Evolutionary conservation across 2,888 invertebrate genomes (phyloP).

Genomic region (Balanococcus diminutus): DNA sequence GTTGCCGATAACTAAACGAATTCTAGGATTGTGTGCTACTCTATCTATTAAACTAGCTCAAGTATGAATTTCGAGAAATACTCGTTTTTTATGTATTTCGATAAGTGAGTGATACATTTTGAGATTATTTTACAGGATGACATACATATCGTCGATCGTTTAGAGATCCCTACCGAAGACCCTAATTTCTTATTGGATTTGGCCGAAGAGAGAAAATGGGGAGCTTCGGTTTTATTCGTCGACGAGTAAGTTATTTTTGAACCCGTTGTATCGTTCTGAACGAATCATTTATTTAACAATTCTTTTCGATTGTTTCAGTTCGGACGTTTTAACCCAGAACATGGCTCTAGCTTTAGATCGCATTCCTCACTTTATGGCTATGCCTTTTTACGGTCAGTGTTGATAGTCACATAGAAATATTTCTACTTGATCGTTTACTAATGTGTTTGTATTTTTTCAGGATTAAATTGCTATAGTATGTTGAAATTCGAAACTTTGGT

Average conservation of each 20-base stretch:
- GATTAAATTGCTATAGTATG: conserved; percentile 94
- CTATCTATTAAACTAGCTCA: conserved; percentile 90
- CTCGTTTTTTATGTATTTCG: not conserved
- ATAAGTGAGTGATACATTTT: not conserved
- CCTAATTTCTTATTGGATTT: conserved; percentile 78
- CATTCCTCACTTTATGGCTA: conserved; percentile 85
- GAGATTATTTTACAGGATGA: conserved; percentile 72
- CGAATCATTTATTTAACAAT: not conserved
- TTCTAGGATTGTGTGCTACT: conserved; percentile 80
- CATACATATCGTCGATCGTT: conserved; percentile 83
- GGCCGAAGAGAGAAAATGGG: conserved; percentile 88
- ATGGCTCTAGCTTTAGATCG: conserved; percentile 80
- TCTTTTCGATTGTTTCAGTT: conserved; percentile 65
- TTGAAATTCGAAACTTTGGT: conserved; percentile 93
- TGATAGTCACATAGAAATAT: not conserved
- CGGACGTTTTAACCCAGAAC: conserved; percentile 86
- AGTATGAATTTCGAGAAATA: conserved; percentile 60
- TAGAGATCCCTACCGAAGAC: conserved; percentile 85
- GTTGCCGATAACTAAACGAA: conserved; percentile 78
- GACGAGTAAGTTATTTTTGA: conserved; percentile 74
- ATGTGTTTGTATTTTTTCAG: conserved; percentile 61
- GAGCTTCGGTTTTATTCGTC: conserved; percentile 90
- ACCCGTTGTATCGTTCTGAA: conserved; percentile 21
- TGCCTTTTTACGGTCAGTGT: conserved; percentile 85
- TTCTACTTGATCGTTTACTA: no score